Evolutionary conservation across 2,113 vertebrate species (phyloP), one percentile per base, ranked within the genome.

Genomic region (Sinocyclocheilus rhinocerous): DNA sequence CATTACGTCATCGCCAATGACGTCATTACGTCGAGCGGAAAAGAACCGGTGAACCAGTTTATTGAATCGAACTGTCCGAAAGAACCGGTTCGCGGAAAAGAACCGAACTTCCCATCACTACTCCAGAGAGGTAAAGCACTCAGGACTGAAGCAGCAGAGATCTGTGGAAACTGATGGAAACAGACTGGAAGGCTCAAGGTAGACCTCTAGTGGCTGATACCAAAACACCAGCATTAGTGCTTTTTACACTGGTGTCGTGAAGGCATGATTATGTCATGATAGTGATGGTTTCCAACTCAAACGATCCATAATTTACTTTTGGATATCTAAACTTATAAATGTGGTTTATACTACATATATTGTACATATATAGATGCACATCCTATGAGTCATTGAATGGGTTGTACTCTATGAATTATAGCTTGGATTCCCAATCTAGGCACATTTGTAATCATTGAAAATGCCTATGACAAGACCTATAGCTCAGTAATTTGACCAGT

Each of bases 141-240:
- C 81, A 82, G 16, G 18, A 61, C 33, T 16, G 4, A 26, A 48
- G 4, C 13, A 45, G 15, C 4, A 10, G 18, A 61, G 1, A 65
- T 76, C 9, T 73, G 70, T 39, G 10, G 3, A 33, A 55, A 33
- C 76, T 24, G 45, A 50, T 76, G 55, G 1, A 79, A 79, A 59
- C 29, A 81, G 13, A 16, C 4, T 52, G 8, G 8, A 48, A 69
- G 12, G 81, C 45, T 50, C 42, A 52, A 36, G 26, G 55, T 29
- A 52, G 81, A 70, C 81, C 81, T 82, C 81, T 82, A 70, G 81
- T 82, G 81, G 81, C 11, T 29, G 24, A 55, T 55, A 29, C 15
- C 24, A 11, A 42, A 29, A 29, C 48, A 76, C 6, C 15, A 26
- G 36, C 36, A 75, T 52, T 70, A 10, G 8, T 18, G 18, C 29